Percentiles rank a stretch among this genome's conserved stretches.
Evolutionary conservation across 2,113 vertebrate genomes (phyloP).

Genomic region (Sylvicapra grimmia): DNA sequence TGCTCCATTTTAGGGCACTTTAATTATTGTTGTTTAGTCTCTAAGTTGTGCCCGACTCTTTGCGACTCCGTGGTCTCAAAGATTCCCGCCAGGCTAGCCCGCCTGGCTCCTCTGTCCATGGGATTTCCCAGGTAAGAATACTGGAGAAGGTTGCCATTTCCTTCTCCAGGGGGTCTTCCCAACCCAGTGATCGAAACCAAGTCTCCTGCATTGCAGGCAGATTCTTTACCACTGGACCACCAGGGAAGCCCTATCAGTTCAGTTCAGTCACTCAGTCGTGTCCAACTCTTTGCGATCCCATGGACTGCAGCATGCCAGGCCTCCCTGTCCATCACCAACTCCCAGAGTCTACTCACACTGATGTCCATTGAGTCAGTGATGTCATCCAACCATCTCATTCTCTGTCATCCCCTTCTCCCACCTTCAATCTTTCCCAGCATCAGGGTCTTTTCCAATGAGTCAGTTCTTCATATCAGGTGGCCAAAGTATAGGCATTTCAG

Average conservation of each 20-base stretch:
- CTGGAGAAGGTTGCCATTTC: not conserved
- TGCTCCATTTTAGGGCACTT: not conserved
- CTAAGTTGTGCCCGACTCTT: not conserved
- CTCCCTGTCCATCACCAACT: not conserved
- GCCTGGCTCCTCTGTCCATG: not conserved
- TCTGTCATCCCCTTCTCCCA: not conserved
- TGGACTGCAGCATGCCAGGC: not conserved
- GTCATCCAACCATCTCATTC: not conserved
- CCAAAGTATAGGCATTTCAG: not conserved
- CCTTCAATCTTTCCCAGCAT: not conserved
- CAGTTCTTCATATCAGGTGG: not conserved
- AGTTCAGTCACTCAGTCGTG: not conserved
- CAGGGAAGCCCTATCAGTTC: not conserved
- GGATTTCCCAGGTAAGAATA: not conserved
- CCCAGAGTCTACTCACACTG: not conserved
- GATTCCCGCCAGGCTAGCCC: not conserved
- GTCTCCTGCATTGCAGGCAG: not conserved
- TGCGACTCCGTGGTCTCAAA: not conserved
- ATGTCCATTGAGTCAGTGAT: not conserved
- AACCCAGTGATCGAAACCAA: not conserved
- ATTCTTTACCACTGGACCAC: not conserved
- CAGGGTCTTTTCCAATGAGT: not conserved
- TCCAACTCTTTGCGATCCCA: not conserved
- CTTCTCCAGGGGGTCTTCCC: not conserved
- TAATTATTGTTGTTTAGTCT: not conserved